Base-by-base conservation (phyloP, 2,888 invertebrate species). In the Cosmorhoe ocellata region DNA sequence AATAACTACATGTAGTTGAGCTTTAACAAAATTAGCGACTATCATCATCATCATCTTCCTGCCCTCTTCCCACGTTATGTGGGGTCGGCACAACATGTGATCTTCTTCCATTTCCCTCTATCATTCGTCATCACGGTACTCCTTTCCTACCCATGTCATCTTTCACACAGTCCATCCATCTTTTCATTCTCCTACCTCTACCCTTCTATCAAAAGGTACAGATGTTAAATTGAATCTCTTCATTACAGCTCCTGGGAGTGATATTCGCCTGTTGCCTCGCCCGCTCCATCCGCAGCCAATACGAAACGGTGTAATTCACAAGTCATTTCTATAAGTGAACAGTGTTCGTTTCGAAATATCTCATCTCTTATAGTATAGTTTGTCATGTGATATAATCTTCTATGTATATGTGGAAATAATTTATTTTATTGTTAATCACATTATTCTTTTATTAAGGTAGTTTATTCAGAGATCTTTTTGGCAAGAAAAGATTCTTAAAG, bases 201-300 rank as follows among this genome's bases (percentile, higher is more conserved):
- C n/a, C n/a, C n/a, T n/a, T n/a, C n/a, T n/a, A n/a, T n/a, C n/a
- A n/a, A n/a, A n/a, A n/a, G n/a, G n/a, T n/a, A n/a, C n/a, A n/a
- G n/a, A n/a, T n/a, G n/a, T n/a, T n/a, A n/a, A n/a, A n/a, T n/a
- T n/a, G n/a, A n/a, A n/a, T 31, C 46, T 36, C 43, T 43, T 34
- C 56, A 45, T 86, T 93, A 59, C 91, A 96, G 96, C 90, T 98
- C 40, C 91, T 98, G 69, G 98, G 98, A 39, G 95, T 98, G 46
- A 91, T 97, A 58, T 98, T 97, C 81, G 97, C 98, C 24, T 98
- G 98, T 91, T 96, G 96, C 79, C 91, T 99, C 83, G 98, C 97
- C 63, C 94, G 97, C 73, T 96, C 97, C 66, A 97, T 99, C 79
- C 95, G 96, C 78, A 95, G 95, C 82, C 97, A 97, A 81, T 98